Conservation (phyloP, 2,888 invertebrate species). For the Nephrotoma appendiculata region DNA sequence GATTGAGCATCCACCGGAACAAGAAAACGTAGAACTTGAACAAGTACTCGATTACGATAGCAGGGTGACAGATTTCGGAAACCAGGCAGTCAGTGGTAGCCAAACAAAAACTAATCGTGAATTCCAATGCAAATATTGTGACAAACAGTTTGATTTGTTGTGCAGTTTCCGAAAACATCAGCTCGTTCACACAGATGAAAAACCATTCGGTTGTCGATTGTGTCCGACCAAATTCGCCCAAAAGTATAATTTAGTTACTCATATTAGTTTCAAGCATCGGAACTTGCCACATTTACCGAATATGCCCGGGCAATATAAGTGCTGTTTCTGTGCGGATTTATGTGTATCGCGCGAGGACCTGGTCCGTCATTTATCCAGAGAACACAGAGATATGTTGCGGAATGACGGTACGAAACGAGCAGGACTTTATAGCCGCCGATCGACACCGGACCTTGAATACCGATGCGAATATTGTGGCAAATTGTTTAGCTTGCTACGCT, state of each 20-base stretch:
- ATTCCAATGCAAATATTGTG: too few species aligned
- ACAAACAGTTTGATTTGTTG: too few species aligned
- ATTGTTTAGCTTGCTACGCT: neutral
- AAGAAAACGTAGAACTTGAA: too few species aligned
- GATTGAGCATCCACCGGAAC: too few species aligned
- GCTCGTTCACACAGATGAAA: neutral
- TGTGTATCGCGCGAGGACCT: neutral
- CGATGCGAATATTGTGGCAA: neutral
- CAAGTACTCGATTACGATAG: too few species aligned
- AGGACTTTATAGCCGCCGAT: neutral
- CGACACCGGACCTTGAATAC: neutral
- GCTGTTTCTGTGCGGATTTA: neutral
- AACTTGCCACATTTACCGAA: neutral
- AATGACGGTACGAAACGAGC: neutral
- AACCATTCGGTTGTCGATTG: neutral
- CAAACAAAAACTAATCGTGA: too few species aligned
- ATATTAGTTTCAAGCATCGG: neutral
- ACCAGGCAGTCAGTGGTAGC: too few species aligned
- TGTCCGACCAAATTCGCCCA: neutral
- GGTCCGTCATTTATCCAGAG: neutral
- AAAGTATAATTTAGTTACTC: neutral
- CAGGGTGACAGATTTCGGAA: too few species aligned
- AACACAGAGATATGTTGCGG: neutral
- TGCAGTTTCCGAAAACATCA: neutral
- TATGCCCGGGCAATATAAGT: neutral